phyloP scores from a whole-genome alignment of 2,797 vertebrate genomes.

The Enteromius anoplus region DNA sequence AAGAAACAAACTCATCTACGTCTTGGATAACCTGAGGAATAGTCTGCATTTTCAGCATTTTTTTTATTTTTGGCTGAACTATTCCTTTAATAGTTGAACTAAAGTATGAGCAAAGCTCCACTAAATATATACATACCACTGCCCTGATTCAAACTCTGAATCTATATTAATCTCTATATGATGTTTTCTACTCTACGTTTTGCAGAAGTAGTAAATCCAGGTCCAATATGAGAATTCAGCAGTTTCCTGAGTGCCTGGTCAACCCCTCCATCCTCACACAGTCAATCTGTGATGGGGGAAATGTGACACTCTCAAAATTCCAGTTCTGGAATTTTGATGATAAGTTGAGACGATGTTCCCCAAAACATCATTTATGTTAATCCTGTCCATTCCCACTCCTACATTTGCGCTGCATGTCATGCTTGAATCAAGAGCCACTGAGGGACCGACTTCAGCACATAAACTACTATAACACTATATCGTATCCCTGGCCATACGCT shows the following conservation, averaged over 20 bases:
- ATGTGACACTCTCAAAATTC: constrained; percentile 47
- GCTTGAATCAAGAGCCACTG: constrained; percentile 49
- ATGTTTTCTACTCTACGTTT: background rate
- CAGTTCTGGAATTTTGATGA: constrained; percentile 67
- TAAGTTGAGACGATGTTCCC: constrained; percentile 57
- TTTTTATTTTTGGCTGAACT: background rate
- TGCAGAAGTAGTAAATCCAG: background rate
- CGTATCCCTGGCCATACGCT: background rate
- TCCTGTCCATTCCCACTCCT: constrained; percentile 57
- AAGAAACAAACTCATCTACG: background rate
- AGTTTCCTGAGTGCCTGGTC: background rate
- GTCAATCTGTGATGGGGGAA: constrained; percentile 40
- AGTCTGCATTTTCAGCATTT: background rate
- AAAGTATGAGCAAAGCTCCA: background rate
- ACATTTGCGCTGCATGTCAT: constrained; percentile 50
- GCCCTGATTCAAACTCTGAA: background rate
- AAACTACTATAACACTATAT: constrained; percentile 48
- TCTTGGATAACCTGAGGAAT: background rate
- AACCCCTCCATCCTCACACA: constrained; percentile 2
- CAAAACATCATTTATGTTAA: constrained; percentile 66
- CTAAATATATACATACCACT: background rate
- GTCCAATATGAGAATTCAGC: background rate
- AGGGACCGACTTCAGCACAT: constrained; percentile 42
- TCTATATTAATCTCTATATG: background rate
- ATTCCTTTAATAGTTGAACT: background rate